Conservation (phyloP, 1,140 invertebrate species). For the Sinella curviseta region DNA sequence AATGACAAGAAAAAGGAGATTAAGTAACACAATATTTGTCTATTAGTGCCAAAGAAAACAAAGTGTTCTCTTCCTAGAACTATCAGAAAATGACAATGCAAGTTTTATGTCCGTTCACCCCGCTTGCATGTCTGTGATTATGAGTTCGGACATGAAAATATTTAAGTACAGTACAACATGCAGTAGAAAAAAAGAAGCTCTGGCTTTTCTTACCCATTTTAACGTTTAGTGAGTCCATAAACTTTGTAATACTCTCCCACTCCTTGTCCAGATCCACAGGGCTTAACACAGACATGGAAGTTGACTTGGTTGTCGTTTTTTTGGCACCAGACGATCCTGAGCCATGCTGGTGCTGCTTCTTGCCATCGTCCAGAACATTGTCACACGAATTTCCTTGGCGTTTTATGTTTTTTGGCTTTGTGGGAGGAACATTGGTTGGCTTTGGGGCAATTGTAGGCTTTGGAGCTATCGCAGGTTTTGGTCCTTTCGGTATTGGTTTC, state of each 20-base stretch:
- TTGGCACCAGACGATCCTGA: conserved; percentile 48
- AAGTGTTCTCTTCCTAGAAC: not conserved
- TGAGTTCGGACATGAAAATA: too few relatives aligned
- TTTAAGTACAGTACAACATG: not conserved
- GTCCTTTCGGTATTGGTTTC: conserved; percentile 22
- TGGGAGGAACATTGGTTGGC: conserved; percentile 40
- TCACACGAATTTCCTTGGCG: conserved; percentile 59
- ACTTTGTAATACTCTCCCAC: conserved; percentile 92
- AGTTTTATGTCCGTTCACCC: too few relatives aligned
- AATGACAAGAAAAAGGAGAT: not conserved
- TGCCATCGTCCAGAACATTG: conserved; percentile 63
- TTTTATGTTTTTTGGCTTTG: conserved; percentile 47
- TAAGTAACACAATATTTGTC: too few relatives aligned
- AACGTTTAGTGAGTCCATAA: conserved; percentile 83
- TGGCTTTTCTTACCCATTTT: conserved; percentile 48
- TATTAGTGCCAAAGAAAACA: not conserved
- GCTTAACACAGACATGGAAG: conserved; percentile 69
- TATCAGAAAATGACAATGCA: too few relatives aligned
- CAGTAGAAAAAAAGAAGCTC: not conserved
- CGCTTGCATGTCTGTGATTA: too few relatives aligned
- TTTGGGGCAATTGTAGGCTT: conserved; percentile 48
- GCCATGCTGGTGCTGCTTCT: conserved; percentile 54
- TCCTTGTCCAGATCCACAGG: conserved; percentile 90
- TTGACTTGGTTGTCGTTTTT: conserved; percentile 56
- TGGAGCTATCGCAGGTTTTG: conserved; percentile 34